phyloP scores from a whole-genome alignment of 2,797 vertebrate genomes.

The Sebastes miniatus region DNA sequence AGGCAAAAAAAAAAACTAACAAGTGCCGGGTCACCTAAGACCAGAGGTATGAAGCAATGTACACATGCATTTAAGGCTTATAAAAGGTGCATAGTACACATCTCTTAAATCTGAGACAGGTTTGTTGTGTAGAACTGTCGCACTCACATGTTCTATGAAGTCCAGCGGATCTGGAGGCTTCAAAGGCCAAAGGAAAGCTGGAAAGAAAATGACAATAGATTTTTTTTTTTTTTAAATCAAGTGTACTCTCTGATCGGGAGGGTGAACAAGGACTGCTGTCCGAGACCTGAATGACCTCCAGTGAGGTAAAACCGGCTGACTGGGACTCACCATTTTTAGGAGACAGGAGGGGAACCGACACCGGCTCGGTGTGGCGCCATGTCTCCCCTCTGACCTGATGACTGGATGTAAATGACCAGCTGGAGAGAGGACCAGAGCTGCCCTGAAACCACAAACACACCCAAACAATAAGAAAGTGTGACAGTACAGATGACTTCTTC shows the following conservation, averaged over 20 bases:
- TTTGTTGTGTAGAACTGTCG: neutral
- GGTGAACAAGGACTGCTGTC: neutral
- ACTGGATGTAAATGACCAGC: conserved; percentile 59
- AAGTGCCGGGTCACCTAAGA: neutral
- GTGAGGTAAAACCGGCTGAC: neutral
- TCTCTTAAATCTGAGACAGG: neutral
- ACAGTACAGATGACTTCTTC: neutral
- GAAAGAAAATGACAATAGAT: neutral
- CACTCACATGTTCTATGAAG: conserved; percentile 77
- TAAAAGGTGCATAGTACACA: neutral
- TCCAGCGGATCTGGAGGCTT: conserved; percentile 54
- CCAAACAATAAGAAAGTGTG: neutral
- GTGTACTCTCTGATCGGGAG: neutral
- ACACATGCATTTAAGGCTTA: neutral
- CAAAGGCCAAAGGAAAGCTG: conserved; percentile 24
- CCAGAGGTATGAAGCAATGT: neutral
- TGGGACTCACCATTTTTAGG: conserved; percentile 63
- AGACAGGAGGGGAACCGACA: conserved; percentile 69
- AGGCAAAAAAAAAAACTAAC: neutral
- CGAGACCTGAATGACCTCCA: neutral
- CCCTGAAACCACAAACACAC: conserved; percentile 46
- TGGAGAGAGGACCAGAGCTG: neutral
- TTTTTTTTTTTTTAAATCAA: neutral
- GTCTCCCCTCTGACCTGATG: conserved; percentile 59
- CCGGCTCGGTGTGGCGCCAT: conserved; percentile 67